Evolutionary conservation across 2,113 vertebrate species (phyloP).

Genomic region (Vulpes ferrilata): DNA sequence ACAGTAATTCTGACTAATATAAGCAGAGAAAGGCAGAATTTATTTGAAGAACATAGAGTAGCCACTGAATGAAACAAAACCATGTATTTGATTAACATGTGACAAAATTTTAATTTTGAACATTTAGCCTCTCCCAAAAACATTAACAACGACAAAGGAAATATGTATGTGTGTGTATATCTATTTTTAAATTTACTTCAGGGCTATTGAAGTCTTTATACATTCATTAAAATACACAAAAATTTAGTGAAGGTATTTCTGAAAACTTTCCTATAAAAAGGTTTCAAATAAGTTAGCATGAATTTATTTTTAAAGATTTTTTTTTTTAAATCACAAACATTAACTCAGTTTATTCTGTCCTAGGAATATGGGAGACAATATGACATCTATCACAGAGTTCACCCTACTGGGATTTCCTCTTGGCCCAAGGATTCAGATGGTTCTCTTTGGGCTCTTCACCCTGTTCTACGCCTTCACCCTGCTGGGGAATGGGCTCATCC

Average conservation of each 20-base stretch:
- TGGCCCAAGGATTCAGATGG: background rate
- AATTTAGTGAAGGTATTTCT: background rate
- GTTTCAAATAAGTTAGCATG: too few species aligned
- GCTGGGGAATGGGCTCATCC: slow-evolving; percentile 1
- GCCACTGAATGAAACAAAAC: background rate
- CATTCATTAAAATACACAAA: background rate
- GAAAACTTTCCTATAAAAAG: too few species aligned
- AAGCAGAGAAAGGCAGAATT: background rate
- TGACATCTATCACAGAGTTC: slow-evolving; percentile 57
- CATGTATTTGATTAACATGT: background rate
- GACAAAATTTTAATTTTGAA: background rate
- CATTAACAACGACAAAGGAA: background rate
- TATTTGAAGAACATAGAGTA: background rate
- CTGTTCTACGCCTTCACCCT: background rate
- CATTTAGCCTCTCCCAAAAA: background rate
- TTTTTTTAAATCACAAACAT: background rate
- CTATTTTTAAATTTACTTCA: background rate
- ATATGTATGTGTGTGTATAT: background rate
- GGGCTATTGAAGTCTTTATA: background rate
- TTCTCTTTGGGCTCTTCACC: slow-evolving; percentile 59
- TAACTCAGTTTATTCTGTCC: background rate
- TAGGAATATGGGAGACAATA: slow-evolving; percentile 36
- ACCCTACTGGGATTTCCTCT: slow-evolving; percentile 46
- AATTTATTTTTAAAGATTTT: too few species aligned
- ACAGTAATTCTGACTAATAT: background rate